A percentile compares a stretch with the other conserved stretches of the same genome.
phyloP scores from a whole-genome alignment of 2,888 invertebrate species.

The Lingula anatina region DNA sequence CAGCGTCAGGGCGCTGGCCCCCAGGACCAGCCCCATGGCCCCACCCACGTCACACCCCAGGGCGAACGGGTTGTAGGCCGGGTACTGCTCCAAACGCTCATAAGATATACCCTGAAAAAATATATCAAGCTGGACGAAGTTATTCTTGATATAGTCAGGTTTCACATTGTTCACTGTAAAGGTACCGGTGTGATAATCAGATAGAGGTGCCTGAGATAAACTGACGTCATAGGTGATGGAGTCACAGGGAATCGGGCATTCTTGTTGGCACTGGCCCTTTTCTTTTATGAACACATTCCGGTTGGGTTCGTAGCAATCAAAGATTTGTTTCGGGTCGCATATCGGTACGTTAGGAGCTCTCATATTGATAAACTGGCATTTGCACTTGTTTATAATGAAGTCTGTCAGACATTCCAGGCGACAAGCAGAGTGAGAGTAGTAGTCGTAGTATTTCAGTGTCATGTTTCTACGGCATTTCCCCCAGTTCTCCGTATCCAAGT shows the following conservation, averaged over 20 bases:
- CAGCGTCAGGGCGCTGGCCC: slow-evolving; percentile 19
- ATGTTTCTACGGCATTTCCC: slow-evolving; percentile 5
- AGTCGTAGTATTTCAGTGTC: slow-evolving; percentile 5
- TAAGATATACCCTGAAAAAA: slow-evolving; percentile 9
- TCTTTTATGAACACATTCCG: slow-evolving; percentile 2
- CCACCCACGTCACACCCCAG: slow-evolving; percentile 20
- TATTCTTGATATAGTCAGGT: slow-evolving; percentile 4
- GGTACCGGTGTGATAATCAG: slow-evolving; percentile 2
- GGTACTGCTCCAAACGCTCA: slow-evolving; percentile 8
- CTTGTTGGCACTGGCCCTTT: slow-evolving; percentile 2
- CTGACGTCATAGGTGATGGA: slow-evolving; percentile 5
- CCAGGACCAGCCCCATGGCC: slow-evolving; percentile 19
- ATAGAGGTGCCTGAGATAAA: slow-evolving; percentile 5
- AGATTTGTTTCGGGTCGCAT: slow-evolving; percentile 7
- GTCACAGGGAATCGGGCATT: slow-evolving; percentile 6
- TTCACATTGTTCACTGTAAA: slow-evolving; percentile 2
- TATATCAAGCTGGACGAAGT: slow-evolving; percentile 10
- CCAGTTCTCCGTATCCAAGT: slow-evolving; percentile 4
- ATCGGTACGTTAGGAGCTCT: slow-evolving; percentile 5
- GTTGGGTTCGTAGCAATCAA: slow-evolving; percentile 4
- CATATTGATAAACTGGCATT: slow-evolving; percentile 7
- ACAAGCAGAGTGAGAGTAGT: slow-evolving; percentile 7
- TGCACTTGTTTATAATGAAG: slow-evolving; percentile 4
- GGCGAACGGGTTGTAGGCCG: slow-evolving; percentile 6
- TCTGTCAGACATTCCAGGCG: slow-evolving; percentile 7